Conservation (phyloP, 2,113 vertebrate genomes). For the Anoura caudifer region DNA sequence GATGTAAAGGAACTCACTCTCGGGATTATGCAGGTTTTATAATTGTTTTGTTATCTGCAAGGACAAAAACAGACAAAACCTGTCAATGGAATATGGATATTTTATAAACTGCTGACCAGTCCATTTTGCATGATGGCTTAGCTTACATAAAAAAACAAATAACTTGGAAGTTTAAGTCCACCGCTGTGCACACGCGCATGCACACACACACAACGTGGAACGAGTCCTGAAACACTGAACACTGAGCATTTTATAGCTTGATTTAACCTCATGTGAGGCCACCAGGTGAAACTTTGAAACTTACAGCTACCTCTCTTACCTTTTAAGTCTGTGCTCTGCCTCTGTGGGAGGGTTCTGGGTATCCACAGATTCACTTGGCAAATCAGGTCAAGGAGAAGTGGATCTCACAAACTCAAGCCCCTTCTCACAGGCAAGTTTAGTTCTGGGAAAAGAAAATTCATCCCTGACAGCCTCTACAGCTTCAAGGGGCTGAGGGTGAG, state of each 20-base stretch:
- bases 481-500: neutral
- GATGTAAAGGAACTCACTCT: slow-evolving; percentile 37
- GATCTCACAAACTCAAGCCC: neutral
- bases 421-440: neutral
- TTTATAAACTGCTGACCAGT: slow-evolving; percentile 77
- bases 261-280: no score
- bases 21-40: slow-evolving; percentile 69
- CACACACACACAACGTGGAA: neutral
- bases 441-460: neutral
- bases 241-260: slow-evolving; percentile 33
- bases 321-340: neutral
- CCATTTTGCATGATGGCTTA: slow-evolving; percentile 78
- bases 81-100: slow-evolving; percentile 66
- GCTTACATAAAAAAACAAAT: slow-evolving; percentile 53
- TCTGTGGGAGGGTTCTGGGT: neutral
- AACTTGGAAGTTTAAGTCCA: slow-evolving; percentile 55
- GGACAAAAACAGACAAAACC: slow-evolving; percentile 67
- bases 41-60: slow-evolving; percentile 67
- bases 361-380: neutral
- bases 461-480: neutral
- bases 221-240: slow-evolving; percentile 57
- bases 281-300: neutral
- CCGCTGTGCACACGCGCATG: no score
- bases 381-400: neutral
- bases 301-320: neutral